Base-by-base conservation (phyloP, 1,140 invertebrate species). In the Diachasmimorpha longicaudata region DNA sequence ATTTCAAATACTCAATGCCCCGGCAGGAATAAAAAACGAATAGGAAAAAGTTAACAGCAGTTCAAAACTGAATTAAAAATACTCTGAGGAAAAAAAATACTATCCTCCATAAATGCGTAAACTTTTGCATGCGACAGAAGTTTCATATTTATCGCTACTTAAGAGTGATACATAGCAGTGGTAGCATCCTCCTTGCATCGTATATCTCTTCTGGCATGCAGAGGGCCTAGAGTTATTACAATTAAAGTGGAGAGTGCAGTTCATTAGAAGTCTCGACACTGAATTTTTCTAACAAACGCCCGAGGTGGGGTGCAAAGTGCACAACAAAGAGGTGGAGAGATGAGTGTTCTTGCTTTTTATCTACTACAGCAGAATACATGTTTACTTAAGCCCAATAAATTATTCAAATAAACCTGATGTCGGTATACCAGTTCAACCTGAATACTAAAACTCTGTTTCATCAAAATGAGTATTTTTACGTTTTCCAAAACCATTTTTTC, bases 91-190 rank as follows among this genome's bases (percentile, higher is more conserved):
- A 10, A 52, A 52, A 31, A 55, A 16, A 21, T 25, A 6, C 36
- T 36, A 8, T 72, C 25, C n/a, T 39, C 36, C 23, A 36, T 52
- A n/a, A 52, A 16, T n/a, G 16, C 14, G 48, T 52, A n/a, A 21
- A 73, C 37, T 42, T 66, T 58, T 70, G 67, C 23, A n/a, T 31
- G 19, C 48, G 69, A 76, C 46, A 70, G 63, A 76, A 76, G 68
- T 76, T 76, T 71, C 58, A 76, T 76, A 76, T 76, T 76, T 76
- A 76, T 76, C 67, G 74, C 67, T 76, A 76, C 74, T 76, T 72
- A 70, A 14, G 74, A 70, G 74, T 76, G 74, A 76, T 76, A 71
- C 71, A 76, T 39, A 70, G 23, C 52, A 58, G 16, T 58, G 21
- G 31, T 36, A 66, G n/a, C 25, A 66, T 19, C 13, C 16, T 31